Percentiles rank a stretch among this genome's conserved stretches.
Evolutionary conservation across 1,140 invertebrate genomes (phyloP).

Genomic region (Drosophila tsacasi): DNA sequence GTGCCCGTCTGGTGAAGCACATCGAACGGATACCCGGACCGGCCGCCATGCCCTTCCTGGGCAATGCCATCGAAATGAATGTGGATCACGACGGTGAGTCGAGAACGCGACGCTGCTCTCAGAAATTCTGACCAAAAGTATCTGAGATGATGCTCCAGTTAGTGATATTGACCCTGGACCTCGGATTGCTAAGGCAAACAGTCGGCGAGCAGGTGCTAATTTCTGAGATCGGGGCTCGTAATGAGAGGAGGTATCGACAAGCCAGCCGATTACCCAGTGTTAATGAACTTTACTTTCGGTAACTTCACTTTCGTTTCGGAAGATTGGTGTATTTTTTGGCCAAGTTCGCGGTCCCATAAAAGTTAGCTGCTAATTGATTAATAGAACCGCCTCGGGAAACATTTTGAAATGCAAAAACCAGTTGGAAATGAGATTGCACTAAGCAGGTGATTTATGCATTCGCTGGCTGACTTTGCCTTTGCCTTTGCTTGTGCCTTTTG

Average conservation of each 20-base stretch:
- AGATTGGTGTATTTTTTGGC: slow-evolving; percentile 8
- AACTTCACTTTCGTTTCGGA: slow-evolving; percentile 52
- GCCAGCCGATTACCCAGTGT: slow-evolving; percentile 33
- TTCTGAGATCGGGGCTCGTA: slow-evolving; percentile 36
- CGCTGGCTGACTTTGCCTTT: slow-evolving; percentile 4
- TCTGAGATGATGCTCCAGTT: slow-evolving; percentile 41
- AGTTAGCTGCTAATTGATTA: slow-evolving; percentile 41
- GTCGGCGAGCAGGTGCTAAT: slow-evolving; percentile 61
- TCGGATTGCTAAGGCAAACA: slow-evolving; percentile 39
- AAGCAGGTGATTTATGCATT: slow-evolving; percentile 37
- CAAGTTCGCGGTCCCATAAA: slow-evolving; percentile 25
- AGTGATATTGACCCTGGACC: slow-evolving; percentile 63
- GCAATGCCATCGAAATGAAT: slow-evolving; percentile 86
- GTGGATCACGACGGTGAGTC: slow-evolving; percentile 86
- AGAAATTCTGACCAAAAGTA: background rate
- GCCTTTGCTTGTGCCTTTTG: slow-evolving; percentile 9
- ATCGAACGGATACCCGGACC: slow-evolving; percentile 87
- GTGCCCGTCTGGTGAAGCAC: slow-evolving; percentile 83
- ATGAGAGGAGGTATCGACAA: slow-evolving; percentile 7
- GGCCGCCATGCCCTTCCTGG: slow-evolving; percentile 86
- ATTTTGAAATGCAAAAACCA: slow-evolving; percentile 42
- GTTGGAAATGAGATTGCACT: slow-evolving; percentile 31
- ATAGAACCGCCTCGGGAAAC: slow-evolving; percentile 7
- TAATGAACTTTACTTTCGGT: slow-evolving; percentile 68
- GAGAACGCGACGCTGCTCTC: background rate